phyloP scores from a whole-genome alignment of 2,797 vertebrate species.

The Falco concolor region DNA sequence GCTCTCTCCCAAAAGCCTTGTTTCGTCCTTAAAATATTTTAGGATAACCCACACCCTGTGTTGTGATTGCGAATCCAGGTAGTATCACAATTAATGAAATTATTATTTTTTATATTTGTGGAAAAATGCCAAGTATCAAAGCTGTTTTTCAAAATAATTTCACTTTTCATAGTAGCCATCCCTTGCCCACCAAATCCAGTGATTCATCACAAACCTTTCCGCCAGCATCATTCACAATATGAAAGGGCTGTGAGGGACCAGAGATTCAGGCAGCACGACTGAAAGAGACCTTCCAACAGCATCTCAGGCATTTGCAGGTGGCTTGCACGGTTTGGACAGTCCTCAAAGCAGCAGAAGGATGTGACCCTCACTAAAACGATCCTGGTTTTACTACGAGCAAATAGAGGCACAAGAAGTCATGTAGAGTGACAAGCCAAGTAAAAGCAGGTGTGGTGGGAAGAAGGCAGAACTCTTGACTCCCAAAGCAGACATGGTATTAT shows the following conservation, averaged over 20 bases:
- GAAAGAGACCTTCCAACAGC: not conserved
- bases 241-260: not conserved
- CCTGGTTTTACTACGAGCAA: not conserved
- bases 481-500: fast-evolving
- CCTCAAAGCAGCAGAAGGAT: not conserved
- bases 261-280: not conserved
- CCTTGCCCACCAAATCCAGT: not conserved
- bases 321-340: not conserved
- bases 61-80: not conserved
- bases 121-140: not conserved
- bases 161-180: not conserved
- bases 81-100: not conserved
- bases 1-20: not conserved
- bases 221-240: not conserved
- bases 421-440: not conserved
- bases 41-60: not conserved
- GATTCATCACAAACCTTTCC: not conserved
- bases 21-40: not conserved
- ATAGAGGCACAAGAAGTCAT: not conserved
- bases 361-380: not conserved
- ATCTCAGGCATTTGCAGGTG: not conserved
- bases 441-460: not conserved
- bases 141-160: not conserved
- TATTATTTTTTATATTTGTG: not conserved
- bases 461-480: not conserved